These are phyloP conservation scores for Oxyruncus cristatus DNA, from an alignment of 2,113 vertebrate genomes.

Conservation along the genomic window DNA sequence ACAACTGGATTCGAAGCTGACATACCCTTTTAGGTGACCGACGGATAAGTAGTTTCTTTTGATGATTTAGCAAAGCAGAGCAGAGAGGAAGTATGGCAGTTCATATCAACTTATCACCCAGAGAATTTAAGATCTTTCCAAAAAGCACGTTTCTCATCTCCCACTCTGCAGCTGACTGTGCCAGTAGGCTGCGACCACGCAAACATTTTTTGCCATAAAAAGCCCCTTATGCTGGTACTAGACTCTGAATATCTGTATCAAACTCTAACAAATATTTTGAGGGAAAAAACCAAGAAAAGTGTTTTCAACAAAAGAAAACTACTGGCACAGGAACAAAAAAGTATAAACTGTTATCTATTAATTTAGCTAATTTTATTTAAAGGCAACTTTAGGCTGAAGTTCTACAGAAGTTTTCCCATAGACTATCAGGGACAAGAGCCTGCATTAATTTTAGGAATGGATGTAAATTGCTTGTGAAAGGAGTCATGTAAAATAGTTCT, in stretches of 20 bases:
- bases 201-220: background rate
- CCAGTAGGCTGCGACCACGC: background rate
- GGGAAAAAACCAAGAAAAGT: background rate
- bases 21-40: background rate
- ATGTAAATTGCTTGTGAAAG: background rate
- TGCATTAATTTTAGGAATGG: background rate
- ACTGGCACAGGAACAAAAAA: background rate
- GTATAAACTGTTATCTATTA: background rate
- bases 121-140: background rate
- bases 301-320: background rate
- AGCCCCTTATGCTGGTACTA: background rate
- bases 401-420: background rate
- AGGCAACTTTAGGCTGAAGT: background rate
- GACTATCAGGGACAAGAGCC: background rate
- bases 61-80: background rate
- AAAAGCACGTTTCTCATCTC: background rate
- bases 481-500: background rate
- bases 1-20: background rate
- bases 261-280: background rate
- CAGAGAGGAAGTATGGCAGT: background rate
- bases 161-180: background rate
- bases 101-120: background rate
- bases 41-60: background rate
- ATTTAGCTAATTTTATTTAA: background rate
- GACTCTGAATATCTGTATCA: background rate